Percentiles rank a stretch among this genome's conserved stretches.
phyloP scores from a whole-genome alignment of 1,140 invertebrate species.

The Anastatus disparis region DNA sequence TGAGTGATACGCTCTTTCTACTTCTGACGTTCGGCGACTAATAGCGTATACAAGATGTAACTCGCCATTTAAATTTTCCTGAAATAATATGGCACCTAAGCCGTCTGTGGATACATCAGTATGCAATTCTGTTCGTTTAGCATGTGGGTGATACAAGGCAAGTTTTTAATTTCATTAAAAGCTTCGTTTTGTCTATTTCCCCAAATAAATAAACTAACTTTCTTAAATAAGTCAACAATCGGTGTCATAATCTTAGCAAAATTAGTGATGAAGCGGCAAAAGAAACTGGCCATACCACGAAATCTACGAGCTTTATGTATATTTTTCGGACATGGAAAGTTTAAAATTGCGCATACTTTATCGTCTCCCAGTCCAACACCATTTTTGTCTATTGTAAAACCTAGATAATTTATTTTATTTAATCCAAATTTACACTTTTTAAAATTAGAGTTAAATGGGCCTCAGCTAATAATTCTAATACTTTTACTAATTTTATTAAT shows the following conservation, averaged over 20 bases:
- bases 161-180: conserved; percentile 28
- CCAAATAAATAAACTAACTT: conserved; percentile 9
- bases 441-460: conserved; percentile 40
- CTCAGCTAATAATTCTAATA: conserved; percentile 45
- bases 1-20: conserved; percentile 45
- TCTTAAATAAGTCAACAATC: conserved; percentile 35
- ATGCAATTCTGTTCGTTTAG: conserved; percentile 40
- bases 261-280: conserved; percentile 56
- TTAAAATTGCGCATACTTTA: conserved; percentile 56
- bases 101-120: conserved; percentile 44
- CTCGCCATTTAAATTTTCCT: conserved; percentile 24
- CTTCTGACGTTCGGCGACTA: conserved; percentile 35
- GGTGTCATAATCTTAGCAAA: conserved; percentile 50
- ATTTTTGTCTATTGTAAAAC: conserved; percentile 15
- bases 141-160: background rate
- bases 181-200: background rate
- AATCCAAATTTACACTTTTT: background rate
- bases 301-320: conserved; percentile 60
- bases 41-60: conserved; percentile 37
- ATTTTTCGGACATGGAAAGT: conserved; percentile 52
- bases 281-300: conserved; percentile 63
- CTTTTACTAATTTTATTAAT: conserved; percentile 38
- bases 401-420: background rate
- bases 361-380: conserved; percentile 53
- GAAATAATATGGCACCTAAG: conserved; percentile 40